Evolutionary conservation across 2,888 invertebrate genomes (phyloP), one percentile per base, ranked within the genome.

Genomic region (Metopia argyrocephala): DNA sequence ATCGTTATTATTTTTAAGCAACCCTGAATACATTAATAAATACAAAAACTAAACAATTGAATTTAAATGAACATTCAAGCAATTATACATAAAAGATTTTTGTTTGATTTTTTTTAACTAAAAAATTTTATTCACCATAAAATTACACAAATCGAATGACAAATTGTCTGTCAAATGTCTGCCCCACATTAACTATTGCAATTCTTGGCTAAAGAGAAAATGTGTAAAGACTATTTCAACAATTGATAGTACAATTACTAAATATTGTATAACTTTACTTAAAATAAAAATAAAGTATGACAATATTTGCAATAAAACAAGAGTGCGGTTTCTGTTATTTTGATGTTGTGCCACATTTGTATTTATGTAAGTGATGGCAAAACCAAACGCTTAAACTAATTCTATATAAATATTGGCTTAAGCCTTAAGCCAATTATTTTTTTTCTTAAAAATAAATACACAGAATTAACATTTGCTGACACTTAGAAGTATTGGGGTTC

Each of bases 111-210:
- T n/a, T n/a, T n/a, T n/a, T n/a, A n/a, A n/a, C n/a, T n/a, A n/a
- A n/a, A n/a, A n/a, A n/a, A n/a, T n/a, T n/a, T 45, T 57, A 20
- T 23, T 9, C 45, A 61, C 20, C 56, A 38, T 38, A 12, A 12
- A 61, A 66, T 50, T 56, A 45, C 28, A 54, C 38, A 66, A 45
- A 21, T 25, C 52, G 61, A 52, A 54, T 68, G 69, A 76, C 68
- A 80, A 80, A 80, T 76, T 80, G 80, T 65, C 59, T 78, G 75
- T 68, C 70, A 78, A 75, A 59, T 75, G 71, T 75, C 75, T 78
- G 74, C 76, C 59, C 31, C 5, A 23, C 6, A 18, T 65, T n/a
- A 56, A 25, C 15, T 20, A 56, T 23, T 73, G 45, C 31, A 73
- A 68, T 62, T 73, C 38, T 78, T 78, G 66, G 66, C 61, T 66